Evolutionary conservation across 2,797 vertebrate genomes (phyloP).

Genomic region (Triplophysa yarkandensis): DNA sequence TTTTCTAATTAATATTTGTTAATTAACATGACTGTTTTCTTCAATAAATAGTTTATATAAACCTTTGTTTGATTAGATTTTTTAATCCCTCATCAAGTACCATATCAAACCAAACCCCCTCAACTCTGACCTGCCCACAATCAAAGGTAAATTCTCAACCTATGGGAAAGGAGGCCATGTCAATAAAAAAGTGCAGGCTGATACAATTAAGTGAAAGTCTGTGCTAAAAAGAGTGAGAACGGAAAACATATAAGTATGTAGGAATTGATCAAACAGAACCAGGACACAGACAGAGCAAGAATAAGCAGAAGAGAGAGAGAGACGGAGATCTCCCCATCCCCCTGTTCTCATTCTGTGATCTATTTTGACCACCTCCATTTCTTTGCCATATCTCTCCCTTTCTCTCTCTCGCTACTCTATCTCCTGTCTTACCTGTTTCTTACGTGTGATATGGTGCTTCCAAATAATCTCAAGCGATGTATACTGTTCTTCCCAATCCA

Average conservation of each 20-base stretch:
- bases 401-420: conserved; percentile 3
- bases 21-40: no score
- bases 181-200: neutral
- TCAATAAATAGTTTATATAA: no score
- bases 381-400: conserved; percentile 7
- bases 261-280: conserved; percentile 47
- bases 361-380: conserved; percentile 49
- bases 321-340: conserved; percentile 43
- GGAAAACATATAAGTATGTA: conserved; percentile 2
- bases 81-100: no score
- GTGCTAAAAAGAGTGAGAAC: neutral
- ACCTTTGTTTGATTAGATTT: no score
- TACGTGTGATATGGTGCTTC: neutral
- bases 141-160: no score
- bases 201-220: neutral
- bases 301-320: conserved; percentile 5
- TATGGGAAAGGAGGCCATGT: neutral
- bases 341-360: conserved; percentile 55
- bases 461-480: neutral
- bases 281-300: conserved; percentile 44
- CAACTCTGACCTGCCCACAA: no score
- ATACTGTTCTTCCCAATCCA: no score
- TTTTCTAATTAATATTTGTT: no score
- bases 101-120: no score
- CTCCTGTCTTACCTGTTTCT: conserved; percentile 17